phyloP scores from a whole-genome alignment of 53 echinoderm and acorn worm species.

The Henricia sp. region DNA sequence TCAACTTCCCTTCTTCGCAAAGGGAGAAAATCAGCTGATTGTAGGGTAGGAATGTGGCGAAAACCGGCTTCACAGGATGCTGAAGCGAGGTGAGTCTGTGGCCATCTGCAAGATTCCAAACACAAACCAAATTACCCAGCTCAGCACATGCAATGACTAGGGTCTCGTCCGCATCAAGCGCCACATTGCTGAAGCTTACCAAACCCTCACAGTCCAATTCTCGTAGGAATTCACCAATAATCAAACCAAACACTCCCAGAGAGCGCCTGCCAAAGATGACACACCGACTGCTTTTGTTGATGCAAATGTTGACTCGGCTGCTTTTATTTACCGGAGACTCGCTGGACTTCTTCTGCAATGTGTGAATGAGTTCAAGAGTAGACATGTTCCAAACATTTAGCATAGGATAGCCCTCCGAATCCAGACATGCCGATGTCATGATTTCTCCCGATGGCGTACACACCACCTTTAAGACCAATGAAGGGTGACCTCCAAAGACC shows the following conservation, averaged over 20 bases:
- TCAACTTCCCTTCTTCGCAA: slow-evolving; percentile 69
- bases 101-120: slow-evolving; percentile 66
- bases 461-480: slow-evolving; percentile 67
- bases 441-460: slow-evolving; percentile 60
- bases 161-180: slow-evolving; percentile 19
- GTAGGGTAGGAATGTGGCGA: slow-evolving; percentile 1
- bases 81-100: slow-evolving; percentile 33
- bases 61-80: slow-evolving; percentile 34
- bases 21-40: slow-evolving; percentile 30
- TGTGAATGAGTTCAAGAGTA: slow-evolving; percentile 77
- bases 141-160: slow-evolving; percentile 52
- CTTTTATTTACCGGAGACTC: slow-evolving; percentile 14
- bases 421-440: slow-evolving; percentile 78
- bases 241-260: slow-evolving; percentile 70
- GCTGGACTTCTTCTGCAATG: slow-evolving; percentile 51
- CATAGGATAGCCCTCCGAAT: slow-evolving; percentile 69
- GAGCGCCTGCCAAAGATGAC: slow-evolving; percentile 72
- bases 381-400: slow-evolving; percentile 80
- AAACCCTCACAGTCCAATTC: slow-evolving; percentile 60
- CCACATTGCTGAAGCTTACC: slow-evolving; percentile 54
- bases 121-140: slow-evolving; percentile 61
- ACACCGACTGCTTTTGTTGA: slow-evolving; percentile 56
- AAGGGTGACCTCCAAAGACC: slow-evolving; percentile 82
- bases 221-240: slow-evolving; percentile 73
- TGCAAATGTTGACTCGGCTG: slow-evolving; percentile 54